Base-by-base conservation (phyloP, 2,888 invertebrate species). In the Chloroclystis v-ata region DNA sequence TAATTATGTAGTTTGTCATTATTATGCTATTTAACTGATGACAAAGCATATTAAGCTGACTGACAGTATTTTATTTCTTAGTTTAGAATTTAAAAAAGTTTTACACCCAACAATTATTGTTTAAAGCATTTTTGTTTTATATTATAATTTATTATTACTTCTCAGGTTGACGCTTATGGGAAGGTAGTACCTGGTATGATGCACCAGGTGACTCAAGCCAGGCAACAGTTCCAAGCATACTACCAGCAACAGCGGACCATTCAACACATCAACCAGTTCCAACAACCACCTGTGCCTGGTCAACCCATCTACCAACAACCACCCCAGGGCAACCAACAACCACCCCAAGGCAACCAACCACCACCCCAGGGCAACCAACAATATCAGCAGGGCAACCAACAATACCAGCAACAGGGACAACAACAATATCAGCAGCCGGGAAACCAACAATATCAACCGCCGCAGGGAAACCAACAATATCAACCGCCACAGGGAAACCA, bases 121-220 rank as follows among this genome's bases (percentile, higher is more conserved):
- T n/a, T n/a, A n/a, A n/a, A n/a, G n/a, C n/a, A 20, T 20, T 2
- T 20, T 20, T 5, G 5, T 4, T 5, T 20, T 20, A 20, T 20
- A 20, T 20, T 9, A 32, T 14, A 8, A 32, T 2, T 33, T 5
- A 16, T 37, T 28, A 6, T 29, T 24, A 28, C 37, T 13, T 54
- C 51, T 9, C 55, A 86, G 86, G 73, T 86, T 48, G 85, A 82
- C 56, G 76, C 75, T 8, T 76, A 83, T 46, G 85, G 85, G 7
- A 75, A 75, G 5, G 82, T 84, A 0, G 42, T 84, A 1, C 82
- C 86, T 1, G 84, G 84, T 4, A 75, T 82, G 0, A 73, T 82
- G 42, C 81, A 82, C 51, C 84, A 88, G 56, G 74, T 84, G 24
- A 75, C 81, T 20, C 79, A 78, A 54, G 80, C 79, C 1, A 69